These are phyloP conservation scores for Zoanthus sociatus DNA, from an alignment of 92 coral and sea anemone species.

Conservation along the genomic window DNA sequence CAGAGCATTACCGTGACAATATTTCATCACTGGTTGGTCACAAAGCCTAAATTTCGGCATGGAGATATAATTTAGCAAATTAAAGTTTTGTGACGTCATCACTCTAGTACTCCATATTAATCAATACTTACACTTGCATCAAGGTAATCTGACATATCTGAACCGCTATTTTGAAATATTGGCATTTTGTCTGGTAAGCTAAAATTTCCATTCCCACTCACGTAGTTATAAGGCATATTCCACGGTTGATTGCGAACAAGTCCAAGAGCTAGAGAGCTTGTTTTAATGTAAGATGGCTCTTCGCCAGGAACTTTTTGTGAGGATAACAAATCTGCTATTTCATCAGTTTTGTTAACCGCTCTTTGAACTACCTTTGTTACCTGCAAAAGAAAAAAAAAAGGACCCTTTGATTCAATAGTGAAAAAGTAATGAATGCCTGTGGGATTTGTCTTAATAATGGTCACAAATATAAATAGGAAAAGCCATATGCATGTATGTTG, in stretches of 20 bases:
- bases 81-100: too few species aligned
- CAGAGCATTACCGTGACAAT: too few species aligned
- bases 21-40: too few species aligned
- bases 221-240: constrained; percentile 40
- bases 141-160: constrained; percentile 10
- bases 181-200: constrained; percentile 45
- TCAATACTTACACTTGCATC: constrained; percentile 25
- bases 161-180: constrained; percentile 34
- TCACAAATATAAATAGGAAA: too few species aligned
- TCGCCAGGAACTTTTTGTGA: constrained; percentile 55
- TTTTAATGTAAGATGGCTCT: constrained; percentile 31
- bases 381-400: constrained; percentile 6
- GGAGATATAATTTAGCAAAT: too few species aligned
- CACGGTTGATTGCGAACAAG: constrained; percentile 51
- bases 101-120: too few species aligned
- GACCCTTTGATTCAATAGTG: too few species aligned
- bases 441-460: too few species aligned
- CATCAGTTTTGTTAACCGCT: constrained; percentile 17
- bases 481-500: too few species aligned
- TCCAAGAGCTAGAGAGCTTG: constrained; percentile 48
- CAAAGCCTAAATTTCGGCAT: too few species aligned
- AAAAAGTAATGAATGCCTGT: too few species aligned
- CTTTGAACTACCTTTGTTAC: constrained; percentile 34
- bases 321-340: constrained; percentile 34
- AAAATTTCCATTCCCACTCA: constrained; percentile 38